phyloP scores from a whole-genome alignment of 2,797 vertebrate genomes.

The Myotis pilosus region DNA sequence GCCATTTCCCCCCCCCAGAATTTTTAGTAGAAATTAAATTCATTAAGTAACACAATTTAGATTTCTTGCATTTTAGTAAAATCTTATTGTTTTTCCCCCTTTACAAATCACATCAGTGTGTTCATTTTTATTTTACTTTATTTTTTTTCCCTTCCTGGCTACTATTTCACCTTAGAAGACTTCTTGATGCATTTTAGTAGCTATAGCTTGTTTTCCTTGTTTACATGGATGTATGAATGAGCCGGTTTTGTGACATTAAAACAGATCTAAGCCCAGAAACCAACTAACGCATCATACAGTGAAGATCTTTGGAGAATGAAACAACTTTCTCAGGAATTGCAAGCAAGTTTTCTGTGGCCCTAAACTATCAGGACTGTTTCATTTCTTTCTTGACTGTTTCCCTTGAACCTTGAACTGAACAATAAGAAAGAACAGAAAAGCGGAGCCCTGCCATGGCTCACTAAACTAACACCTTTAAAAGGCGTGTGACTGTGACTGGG shows the following conservation, averaged over 20 bases:
- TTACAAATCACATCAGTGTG: not conserved
- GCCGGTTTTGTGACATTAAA: not conserved
- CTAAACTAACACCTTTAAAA: constrained; percentile 62
- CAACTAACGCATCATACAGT: not conserved
- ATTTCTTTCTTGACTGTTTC: constrained; percentile 27
- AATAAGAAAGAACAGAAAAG: constrained; percentile 57
- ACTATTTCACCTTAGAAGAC: not conserved
- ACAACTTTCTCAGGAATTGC: constrained; percentile 24
- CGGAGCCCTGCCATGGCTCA: constrained; percentile 7
- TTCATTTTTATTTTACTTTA: constrained; percentile 31
- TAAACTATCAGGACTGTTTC: constrained; percentile 21
- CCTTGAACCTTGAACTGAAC: constrained; percentile 54
- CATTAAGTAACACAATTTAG: not conserved
- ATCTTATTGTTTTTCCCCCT: not conserved
- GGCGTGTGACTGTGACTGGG: constrained; percentile 51
- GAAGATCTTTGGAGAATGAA: constrained; percentile 28
- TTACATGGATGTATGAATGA: not conserved
- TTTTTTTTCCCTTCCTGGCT: not conserved
- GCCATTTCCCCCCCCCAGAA: not conserved
- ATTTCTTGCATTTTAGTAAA: constrained; percentile 10
- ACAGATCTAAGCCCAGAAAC: not conserved
- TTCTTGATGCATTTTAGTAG: not conserved
- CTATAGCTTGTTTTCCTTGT: not conserved
- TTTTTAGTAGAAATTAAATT: not conserved
- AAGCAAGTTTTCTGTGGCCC: not conserved